Base-by-base conservation (phyloP, 2,797 vertebrate species). In the Hippoglossus hippoglossus region DNA sequence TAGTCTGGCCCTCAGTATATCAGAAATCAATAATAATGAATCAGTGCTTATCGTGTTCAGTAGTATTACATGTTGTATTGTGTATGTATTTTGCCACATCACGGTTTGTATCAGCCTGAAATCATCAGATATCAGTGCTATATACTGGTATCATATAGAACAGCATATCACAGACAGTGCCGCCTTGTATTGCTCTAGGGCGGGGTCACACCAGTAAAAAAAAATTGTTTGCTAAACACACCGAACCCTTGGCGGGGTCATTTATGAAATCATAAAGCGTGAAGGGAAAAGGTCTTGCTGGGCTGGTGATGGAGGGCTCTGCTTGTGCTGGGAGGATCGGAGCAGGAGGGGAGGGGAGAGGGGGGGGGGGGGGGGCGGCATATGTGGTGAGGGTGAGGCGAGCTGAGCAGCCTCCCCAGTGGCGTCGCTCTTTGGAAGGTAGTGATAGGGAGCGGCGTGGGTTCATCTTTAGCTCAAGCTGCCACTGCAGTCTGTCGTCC, bases 211-310 rank as follows among this genome's bases (percentile, higher is more conserved):
- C 16, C 16, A 18, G 46, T 56, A 25, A 61, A 62, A 70, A 47
- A 62, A 63, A 36, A 53, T 55, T 55, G 16, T 72, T 77, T 63
- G 44, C 39, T 31, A 50, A 52, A 64, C 60, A 70, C 28, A 46
- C 22, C 28, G 12, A 70, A 46, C 56, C 54, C 6, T 72, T 34
- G 22, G 11, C 0, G 56, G 57, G 13, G 54, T 66, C 50, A 46
- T 85, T 77, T 64, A 56, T 67, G 54, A 73, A 72, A 54, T 62
- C 58, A 34, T 11, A 26, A 52, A 36, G 53, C 2, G 3, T 55
- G 71, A 68, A 51, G 77, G 52, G 16, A 63, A 61, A 79, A 78
- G 41, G 51, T 82, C 66, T 63, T 39, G 50, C 26, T 66, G 50
- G 57, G 56, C 6, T 60, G 47, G 26, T 60, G 55, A 66, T 61